phyloP scores from a whole-genome alignment of 2,888 invertebrate genomes.

The Chrysomela aeneicollis region DNA sequence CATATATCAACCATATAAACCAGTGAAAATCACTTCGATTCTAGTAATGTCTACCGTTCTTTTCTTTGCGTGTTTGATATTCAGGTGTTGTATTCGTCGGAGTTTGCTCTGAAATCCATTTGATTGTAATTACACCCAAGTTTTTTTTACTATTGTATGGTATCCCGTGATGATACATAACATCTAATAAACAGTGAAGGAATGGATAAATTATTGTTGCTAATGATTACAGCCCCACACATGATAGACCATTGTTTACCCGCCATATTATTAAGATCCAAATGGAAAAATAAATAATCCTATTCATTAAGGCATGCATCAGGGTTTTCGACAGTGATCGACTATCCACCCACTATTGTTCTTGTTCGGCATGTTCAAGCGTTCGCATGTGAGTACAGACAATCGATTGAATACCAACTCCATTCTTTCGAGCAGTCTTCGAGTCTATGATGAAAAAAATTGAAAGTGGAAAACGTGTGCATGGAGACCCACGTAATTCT shows the following conservation, averaged over 20 bases:
- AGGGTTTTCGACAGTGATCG: constrained; percentile 8
- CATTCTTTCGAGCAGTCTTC: constrained; percentile 9
- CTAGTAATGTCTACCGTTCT: no score
- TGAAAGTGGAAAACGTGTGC: not conserved
- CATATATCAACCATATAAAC: no score
- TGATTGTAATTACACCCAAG: no score
- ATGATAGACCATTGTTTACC: constrained; percentile 14
- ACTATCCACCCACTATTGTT: constrained; percentile 35
- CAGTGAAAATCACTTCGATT: no score
- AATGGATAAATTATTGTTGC: not conserved
- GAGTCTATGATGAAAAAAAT: constrained; percentile 13
- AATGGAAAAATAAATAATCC: constrained; percentile 14
- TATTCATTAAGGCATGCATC: constrained; percentile 7
- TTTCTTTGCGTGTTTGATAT: no score
- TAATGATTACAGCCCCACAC: not conserved
- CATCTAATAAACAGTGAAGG: not conserved
- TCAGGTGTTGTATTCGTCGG: no score
- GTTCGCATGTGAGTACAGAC: constrained; percentile 34
- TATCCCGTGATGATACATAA: no score
- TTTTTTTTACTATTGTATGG: no score
- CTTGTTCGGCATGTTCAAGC: constrained; percentile 22
- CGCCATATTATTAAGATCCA: constrained; percentile 2
- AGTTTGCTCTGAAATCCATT: no score
- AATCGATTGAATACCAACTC: constrained; percentile 20
- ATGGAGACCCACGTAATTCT: constrained; percentile 21